phyloP scores from a whole-genome alignment of 2,113 vertebrate species.

The Tretioscincus oriximinensis region DNA sequence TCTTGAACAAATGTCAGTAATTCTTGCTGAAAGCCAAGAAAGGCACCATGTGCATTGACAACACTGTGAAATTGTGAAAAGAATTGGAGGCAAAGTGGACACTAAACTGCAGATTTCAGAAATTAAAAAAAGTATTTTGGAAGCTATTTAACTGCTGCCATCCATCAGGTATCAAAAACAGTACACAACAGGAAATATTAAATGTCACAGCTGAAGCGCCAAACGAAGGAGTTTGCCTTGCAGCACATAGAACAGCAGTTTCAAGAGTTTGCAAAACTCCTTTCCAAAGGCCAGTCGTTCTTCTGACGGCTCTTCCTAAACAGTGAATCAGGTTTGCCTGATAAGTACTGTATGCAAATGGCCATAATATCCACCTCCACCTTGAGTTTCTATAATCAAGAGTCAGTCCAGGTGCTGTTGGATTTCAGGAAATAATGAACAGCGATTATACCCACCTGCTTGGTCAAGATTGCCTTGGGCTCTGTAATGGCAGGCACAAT shows the following conservation, averaged over 20 bases:
- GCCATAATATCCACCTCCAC: constrained; percentile 2
- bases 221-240: not conserved
- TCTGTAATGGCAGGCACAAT: not conserved
- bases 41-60: not conserved
- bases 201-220: not conserved
- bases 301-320: constrained; percentile 20
- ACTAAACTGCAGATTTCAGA: constrained; percentile 2
- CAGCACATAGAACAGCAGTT: not conserved
- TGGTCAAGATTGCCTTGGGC: not conserved
- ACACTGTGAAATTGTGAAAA: too few species aligned
- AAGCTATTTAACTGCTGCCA: not conserved
- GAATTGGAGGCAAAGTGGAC: not conserved
- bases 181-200: not conserved
- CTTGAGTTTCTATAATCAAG: constrained; percentile 32
- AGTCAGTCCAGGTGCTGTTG: not conserved
- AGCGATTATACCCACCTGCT: not conserved
- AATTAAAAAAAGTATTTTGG: not conserved
- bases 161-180: not conserved
- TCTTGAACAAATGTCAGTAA: not conserved
- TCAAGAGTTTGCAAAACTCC: fast-evolving
- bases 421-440: not conserved
- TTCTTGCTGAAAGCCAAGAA: too few species aligned
- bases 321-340: constrained; percentile 23
- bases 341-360: constrained; percentile 41
- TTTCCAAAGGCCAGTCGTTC: constrained; percentile 9